Evolutionary conservation across 2,113 vertebrate genomes (phyloP).

Genomic region (Rhineura floridana): DNA sequence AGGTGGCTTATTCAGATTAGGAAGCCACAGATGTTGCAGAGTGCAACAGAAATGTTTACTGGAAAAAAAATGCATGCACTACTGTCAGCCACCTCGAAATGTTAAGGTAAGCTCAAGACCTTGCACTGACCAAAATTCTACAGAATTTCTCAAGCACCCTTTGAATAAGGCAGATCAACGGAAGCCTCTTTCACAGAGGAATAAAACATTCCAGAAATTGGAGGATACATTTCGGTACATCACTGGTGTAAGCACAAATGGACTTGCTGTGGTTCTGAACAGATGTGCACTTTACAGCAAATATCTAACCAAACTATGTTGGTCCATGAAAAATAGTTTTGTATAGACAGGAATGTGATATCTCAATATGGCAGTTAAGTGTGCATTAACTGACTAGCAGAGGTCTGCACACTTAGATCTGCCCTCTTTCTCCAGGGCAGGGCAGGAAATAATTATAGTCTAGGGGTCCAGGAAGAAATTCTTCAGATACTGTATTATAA

Average conservation of each 20-base stretch:
- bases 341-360: conserved; percentile 26
- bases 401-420: not conserved
- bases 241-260: not conserved
- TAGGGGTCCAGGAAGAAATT: conserved; percentile 38
- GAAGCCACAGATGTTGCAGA: too few species aligned
- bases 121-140: too few species aligned
- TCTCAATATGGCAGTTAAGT: conserved; percentile 1
- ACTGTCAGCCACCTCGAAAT: too few species aligned
- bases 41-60: too few species aligned
- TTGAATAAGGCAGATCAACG: too few species aligned
- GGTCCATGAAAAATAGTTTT: conserved; percentile 34
- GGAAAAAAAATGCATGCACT: too few species aligned
- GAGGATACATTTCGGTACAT: too few species aligned
- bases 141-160: too few species aligned
- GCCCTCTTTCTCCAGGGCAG: not conserved
- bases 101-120: too few species aligned
- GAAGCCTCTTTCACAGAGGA: too few species aligned
- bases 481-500: conserved; percentile 34
- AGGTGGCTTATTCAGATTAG: too few species aligned
- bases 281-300: conserved; percentile 32
- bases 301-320: conserved; percentile 36
- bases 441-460: conserved; percentile 50
- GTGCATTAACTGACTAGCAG: not conserved
- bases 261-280: not conserved
- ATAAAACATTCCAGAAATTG: too few species aligned